Evolutionary conservation across 2,113 vertebrate species (phyloP).

Genomic region (Ardeotis arabs): DNA sequence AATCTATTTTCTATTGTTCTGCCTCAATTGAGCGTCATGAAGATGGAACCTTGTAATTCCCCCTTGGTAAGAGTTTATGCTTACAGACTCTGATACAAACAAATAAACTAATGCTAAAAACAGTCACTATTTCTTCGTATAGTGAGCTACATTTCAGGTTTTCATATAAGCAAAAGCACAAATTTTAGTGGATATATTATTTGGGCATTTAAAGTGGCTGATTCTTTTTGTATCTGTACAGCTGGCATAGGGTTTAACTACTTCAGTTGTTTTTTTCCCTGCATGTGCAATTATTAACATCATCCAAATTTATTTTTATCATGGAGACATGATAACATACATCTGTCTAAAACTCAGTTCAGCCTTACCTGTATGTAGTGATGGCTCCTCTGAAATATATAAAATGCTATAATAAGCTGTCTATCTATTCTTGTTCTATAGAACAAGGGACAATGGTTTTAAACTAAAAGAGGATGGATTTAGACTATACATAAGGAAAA

Average conservation of each 20-base stretch:
- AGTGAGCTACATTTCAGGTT: neutral
- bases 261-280: neutral
- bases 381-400: neutral
- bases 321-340: neutral
- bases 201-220: neutral
- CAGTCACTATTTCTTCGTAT: neutral
- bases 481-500: too few species aligned
- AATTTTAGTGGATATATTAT: neutral
- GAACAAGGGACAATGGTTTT: too few species aligned
- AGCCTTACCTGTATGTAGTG: neutral
- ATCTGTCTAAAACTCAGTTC: neutral
- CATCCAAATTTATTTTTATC: neutral
- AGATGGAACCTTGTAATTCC: neutral
- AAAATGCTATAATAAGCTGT: neutral
- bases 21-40: neutral
- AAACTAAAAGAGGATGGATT: too few species aligned
- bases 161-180: neutral
- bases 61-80: neutral
- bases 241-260: neutral
- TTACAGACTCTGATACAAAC: neutral
- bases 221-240: neutral
- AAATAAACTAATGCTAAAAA: neutral
- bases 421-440: too few species aligned
- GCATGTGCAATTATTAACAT: neutral
- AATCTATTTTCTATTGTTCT: neutral